phyloP scores from a whole-genome alignment of 1,140 invertebrate genomes.

The Lysiphlebus fabarum region DNA sequence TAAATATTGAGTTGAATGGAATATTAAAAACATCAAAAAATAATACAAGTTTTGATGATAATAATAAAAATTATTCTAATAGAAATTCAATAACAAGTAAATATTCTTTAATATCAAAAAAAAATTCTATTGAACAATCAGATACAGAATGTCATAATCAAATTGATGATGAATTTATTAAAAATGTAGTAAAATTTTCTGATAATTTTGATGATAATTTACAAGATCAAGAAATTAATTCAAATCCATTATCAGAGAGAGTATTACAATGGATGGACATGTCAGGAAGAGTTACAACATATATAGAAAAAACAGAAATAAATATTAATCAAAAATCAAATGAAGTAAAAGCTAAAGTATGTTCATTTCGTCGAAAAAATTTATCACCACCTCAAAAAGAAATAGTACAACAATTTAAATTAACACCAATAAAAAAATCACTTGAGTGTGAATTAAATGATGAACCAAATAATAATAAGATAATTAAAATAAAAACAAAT shows the following conservation, averaged over 20 bases:
- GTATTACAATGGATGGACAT: conserved; percentile 57
- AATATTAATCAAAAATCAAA: background rate
- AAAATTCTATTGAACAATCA: conserved; percentile 6
- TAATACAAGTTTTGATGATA: conserved; percentile 9
- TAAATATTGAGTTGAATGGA: conserved; percentile 21
- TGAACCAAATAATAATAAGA: conserved; percentile 4
- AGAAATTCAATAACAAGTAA: background rate
- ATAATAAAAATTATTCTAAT: background rate
- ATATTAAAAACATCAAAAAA: conserved; percentile 26
- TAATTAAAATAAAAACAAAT: background rate
- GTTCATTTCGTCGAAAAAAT: conserved; percentile 13
- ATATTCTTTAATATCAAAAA: background rate
- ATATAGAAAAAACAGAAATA: conserved; percentile 28
- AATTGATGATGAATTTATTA: conserved; percentile 3
- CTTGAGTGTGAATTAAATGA: background rate
- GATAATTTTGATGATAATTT: conserved; percentile 12
- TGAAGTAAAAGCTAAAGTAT: conserved; percentile 4
- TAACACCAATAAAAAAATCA: conserved; percentile 19
- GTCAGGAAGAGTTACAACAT: conserved; percentile 43
- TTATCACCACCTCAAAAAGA: conserved; percentile 17
- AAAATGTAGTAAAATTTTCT: background rate
- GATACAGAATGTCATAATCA: background rate
- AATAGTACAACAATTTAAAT: conserved; percentile 29
- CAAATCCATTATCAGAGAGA: conserved; percentile 49
- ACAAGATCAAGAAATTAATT: conserved; percentile 22